These are phyloP conservation scores for Manis crassicaudata DNA, from an alignment of 2,797 vertebrate genomes.

Conservation along the genomic window DNA sequence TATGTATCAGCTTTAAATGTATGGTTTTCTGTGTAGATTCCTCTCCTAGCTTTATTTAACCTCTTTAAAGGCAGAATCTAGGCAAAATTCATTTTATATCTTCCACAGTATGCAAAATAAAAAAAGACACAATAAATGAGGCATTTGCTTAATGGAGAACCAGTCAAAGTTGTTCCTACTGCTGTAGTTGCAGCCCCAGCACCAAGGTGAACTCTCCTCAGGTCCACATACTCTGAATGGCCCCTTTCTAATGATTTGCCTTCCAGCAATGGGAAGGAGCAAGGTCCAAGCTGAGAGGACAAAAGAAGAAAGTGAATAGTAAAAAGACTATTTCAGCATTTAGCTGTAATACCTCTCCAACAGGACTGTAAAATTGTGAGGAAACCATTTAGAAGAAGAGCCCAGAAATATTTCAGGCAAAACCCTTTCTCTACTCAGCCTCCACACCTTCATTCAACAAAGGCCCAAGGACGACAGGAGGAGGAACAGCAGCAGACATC, in stretches of 20 bases:
- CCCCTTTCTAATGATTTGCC: neutral
- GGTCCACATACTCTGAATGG: neutral
- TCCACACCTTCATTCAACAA: neutral
- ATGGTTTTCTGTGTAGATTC: neutral
- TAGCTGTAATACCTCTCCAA: neutral
- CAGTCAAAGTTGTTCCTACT: neutral
- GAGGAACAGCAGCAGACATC: neutral
- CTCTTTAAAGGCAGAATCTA: neutral
- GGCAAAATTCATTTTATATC: slow-evolving; percentile 1
- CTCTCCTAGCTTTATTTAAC: neutral
- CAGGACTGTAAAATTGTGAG: neutral
- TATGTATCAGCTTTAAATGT: neutral
- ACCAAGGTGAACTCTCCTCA: neutral
- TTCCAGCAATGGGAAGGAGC: neutral
- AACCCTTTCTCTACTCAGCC: neutral
- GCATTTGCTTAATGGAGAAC: neutral
- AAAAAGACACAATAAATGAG: neutral
- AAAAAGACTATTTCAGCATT: neutral
- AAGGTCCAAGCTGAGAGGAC: neutral
- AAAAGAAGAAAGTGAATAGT: neutral
- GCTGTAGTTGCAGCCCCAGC: neutral
- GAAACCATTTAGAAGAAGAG: neutral
- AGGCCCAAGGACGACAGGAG: neutral
- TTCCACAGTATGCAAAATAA: neutral
- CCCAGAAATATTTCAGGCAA: neutral